A percentile compares a stretch with the other conserved stretches of the same genome.
phyloP scores from a whole-genome alignment of 2,797 vertebrate species.

The Carduelis carduelis region DNA sequence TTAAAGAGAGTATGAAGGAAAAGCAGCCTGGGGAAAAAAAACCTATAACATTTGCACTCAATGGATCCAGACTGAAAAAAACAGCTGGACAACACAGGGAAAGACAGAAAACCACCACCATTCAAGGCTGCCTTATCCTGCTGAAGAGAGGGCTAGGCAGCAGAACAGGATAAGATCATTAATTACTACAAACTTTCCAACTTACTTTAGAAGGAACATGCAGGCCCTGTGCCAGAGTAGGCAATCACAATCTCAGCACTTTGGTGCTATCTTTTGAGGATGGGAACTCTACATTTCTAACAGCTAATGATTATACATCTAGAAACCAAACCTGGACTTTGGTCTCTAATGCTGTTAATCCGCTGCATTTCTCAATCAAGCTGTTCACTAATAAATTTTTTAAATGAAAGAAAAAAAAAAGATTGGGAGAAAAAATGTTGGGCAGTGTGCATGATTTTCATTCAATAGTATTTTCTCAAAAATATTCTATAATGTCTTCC shows the following conservation, averaged over 20 bases:
- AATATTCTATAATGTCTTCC: neutral
- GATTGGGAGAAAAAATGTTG: neutral
- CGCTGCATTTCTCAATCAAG: slow-evolving; percentile 1
- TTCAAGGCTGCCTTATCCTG: neutral
- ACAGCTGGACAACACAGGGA: neutral
- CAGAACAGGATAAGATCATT: neutral
- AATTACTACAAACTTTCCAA: neutral
- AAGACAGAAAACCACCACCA: neutral
- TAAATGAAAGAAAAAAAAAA: neutral
- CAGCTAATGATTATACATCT: slow-evolving; percentile 64
- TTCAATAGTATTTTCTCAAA: neutral
- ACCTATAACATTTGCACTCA: neutral
- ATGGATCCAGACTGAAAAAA: neutral
- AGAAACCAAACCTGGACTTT: slow-evolving; percentile 46
- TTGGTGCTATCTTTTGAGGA: slow-evolving; percentile 1
- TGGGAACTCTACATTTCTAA: neutral
- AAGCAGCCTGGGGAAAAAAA: neutral
- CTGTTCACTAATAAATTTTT: neutral
- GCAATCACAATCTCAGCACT: neutral
- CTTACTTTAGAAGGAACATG: neutral
- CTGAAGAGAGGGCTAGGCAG: neutral
- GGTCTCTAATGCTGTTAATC: neutral
- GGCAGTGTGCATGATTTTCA: neutral
- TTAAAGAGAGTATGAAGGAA: neutral
- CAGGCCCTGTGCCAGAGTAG: neutral